Conservation (phyloP, 2,888 invertebrate species). For the Drosophila mimica region DNA sequence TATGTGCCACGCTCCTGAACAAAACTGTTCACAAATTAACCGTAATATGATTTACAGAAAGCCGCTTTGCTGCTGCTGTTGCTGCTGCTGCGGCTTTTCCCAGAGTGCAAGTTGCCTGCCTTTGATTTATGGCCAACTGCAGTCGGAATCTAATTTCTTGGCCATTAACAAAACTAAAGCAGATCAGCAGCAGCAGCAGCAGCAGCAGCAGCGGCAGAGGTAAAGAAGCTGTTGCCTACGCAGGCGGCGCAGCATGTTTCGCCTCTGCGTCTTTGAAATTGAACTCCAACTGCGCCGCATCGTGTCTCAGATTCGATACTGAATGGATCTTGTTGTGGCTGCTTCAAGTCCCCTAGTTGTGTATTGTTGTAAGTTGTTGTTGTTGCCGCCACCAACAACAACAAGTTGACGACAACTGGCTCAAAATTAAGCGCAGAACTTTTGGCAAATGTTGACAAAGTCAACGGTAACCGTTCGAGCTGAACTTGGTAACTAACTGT, state of each 20-base stretch:
- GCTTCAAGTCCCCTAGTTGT: conserved; percentile 20
- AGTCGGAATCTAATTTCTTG: conserved; percentile 79
- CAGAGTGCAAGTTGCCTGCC: conserved; percentile 54
- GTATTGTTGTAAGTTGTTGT: conserved; percentile 18
- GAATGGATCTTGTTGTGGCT: conserved; percentile 31
- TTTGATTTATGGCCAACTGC: conserved; percentile 76
- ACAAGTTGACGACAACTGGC: conserved; percentile 34
- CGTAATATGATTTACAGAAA: conserved; percentile 73
- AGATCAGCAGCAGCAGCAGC: conserved; percentile 21
- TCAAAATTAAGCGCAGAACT: conserved; percentile 57
- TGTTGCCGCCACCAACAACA: conserved; percentile 8
- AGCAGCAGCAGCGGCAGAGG: conserved; percentile 13
- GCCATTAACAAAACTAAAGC: conserved; percentile 74
- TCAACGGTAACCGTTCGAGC: conserved; percentile 59
- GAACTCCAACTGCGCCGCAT: conserved; percentile 49
- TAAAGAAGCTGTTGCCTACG: conserved; percentile 59
- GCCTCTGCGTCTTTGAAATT: conserved; percentile 45
- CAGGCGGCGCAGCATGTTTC: conserved; percentile 51
- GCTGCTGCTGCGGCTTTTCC: conserved; percentile 42
- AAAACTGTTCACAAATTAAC: conserved; percentile 79
- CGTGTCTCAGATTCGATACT: conserved; percentile 22
- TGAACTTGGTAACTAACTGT: conserved; percentile 65
- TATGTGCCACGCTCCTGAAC: conserved; percentile 62
- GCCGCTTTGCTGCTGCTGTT: conserved; percentile 46
- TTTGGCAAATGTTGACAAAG: conserved; percentile 72